phyloP scores from a whole-genome alignment of 1,140 invertebrate genomes.

The Drosophila rufa region DNA sequence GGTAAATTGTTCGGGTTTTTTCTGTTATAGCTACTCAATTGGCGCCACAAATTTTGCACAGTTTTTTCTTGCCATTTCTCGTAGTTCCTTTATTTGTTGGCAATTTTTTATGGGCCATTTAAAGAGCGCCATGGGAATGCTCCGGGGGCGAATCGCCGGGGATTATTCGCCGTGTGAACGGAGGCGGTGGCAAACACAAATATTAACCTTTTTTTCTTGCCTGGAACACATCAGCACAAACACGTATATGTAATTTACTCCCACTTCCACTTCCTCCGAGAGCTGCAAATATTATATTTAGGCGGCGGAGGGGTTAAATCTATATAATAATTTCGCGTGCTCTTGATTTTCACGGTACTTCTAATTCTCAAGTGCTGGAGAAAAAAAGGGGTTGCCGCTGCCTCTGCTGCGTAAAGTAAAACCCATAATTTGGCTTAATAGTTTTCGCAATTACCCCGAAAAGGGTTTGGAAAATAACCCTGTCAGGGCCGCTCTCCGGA shows the following conservation, averaged over 20 bases:
- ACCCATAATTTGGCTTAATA: conserved; percentile 83
- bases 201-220: conserved; percentile 75
- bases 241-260: conserved; percentile 34
- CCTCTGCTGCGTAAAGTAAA: conserved; percentile 66
- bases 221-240: conserved; percentile 7
- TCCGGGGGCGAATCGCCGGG: conserved; percentile 1
- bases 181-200: conserved; percentile 59
- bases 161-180: conserved; percentile 41
- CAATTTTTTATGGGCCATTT: conserved; percentile 62
- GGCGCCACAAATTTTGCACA: conserved; percentile 54
- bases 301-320: conserved; percentile 58
- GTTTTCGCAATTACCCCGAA: conserved; percentile 79
- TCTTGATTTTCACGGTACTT: conserved; percentile 80
- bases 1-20: conserved; percentile 33
- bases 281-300: conserved; percentile 74
- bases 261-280: conserved; percentile 5
- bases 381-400: conserved; percentile 36
- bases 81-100: conserved; percentile 19
- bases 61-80: conserved; percentile 2
- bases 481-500: conserved; percentile 7
- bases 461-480: conserved; percentile 52
- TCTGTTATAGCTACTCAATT: conserved; percentile 35
- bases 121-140: conserved; percentile 74
- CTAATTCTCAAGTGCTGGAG: conserved; percentile 66
- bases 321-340: conserved; percentile 81